Evolutionary conservation across 2,888 invertebrate species (phyloP).

Genomic region (Phalera bucephala): DNA sequence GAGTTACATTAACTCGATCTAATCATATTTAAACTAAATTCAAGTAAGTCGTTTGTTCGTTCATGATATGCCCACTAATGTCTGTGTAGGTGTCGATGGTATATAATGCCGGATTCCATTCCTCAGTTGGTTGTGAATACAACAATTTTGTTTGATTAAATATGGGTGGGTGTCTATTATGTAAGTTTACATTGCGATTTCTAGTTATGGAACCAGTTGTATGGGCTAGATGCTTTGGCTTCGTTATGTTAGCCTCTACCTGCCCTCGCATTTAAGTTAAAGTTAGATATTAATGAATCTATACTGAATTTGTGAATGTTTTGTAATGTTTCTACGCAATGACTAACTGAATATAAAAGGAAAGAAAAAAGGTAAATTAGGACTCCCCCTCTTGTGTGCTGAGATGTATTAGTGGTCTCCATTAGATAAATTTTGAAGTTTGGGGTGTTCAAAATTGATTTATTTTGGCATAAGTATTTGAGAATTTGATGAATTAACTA

Average conservation of each 20-base stretch:
- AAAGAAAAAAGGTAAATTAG: no score
- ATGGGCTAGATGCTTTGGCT: slow-evolving; percentile 12
- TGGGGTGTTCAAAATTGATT: no score
- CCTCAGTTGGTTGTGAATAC: slow-evolving; percentile 8
- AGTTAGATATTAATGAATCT: no score
- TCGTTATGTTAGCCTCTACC: slow-evolving; percentile 9
- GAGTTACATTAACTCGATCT: slow-evolving; percentile 9
- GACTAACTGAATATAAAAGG: no score
- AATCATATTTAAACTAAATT: slow-evolving; percentile 16
- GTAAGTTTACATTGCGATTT: slow-evolving; percentile 19
- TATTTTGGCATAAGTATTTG: no score
- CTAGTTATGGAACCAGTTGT: slow-evolving; percentile 3
- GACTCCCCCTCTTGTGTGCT: no score
- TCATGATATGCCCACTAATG: slow-evolving; percentile 12
- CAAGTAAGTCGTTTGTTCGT: slow-evolving; percentile 13
- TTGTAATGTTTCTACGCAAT: no score
- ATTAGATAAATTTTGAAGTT: no score
- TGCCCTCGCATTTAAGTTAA: no score
- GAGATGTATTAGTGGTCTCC: no score
- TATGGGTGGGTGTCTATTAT: slow-evolving; percentile 16
- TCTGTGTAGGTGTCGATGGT: slow-evolving; percentile 3
- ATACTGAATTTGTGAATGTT: no score
- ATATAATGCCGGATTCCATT: slow-evolving; percentile 15
- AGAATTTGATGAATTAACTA: no score
- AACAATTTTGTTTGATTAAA: slow-evolving; percentile 16